These are phyloP conservation scores for Dysidea cf. avara DNA, from an alignment of 37 sponge, comb jelly and placozoan species.

Conservation along the genomic window DNA sequence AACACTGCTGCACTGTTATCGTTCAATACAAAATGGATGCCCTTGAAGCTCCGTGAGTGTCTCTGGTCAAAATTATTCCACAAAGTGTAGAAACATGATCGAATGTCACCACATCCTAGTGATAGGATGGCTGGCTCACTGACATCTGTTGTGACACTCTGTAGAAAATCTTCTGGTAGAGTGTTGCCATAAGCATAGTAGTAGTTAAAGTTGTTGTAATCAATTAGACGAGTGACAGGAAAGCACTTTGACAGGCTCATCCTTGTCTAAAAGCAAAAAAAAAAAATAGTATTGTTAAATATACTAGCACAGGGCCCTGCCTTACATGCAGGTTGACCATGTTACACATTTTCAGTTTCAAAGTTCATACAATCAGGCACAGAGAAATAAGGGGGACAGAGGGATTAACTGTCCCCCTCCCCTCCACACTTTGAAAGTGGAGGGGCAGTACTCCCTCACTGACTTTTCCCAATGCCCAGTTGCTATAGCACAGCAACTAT, in stretches of 20 bases:
- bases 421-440: too few relatives aligned
- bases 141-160: neutral
- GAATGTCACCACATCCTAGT: conserved; percentile 51
- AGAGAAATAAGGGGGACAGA: too few relatives aligned
- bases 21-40: conserved; percentile 36
- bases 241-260: neutral
- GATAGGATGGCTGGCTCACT: conserved; percentile 24
- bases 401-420: too few relatives aligned
- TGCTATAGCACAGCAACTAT: too few relatives aligned
- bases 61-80: conserved; percentile 46
- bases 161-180: conserved; percentile 38
- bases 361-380: too few relatives aligned
- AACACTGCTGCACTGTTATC: conserved; percentile 39
- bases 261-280: too few relatives aligned
- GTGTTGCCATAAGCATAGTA: conserved; percentile 45
- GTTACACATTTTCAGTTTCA: too few relatives aligned
- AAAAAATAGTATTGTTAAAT: too few relatives aligned
- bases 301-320: too few relatives aligned
- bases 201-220: neutral
- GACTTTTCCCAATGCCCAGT: too few relatives aligned
- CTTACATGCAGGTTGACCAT: too few relatives aligned
- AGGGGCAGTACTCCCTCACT: too few relatives aligned
- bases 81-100: conserved; percentile 42
- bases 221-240: conserved; percentile 15
- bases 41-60: conserved; percentile 11